Evolutionary conservation across 2,797 vertebrate genomes (phyloP).

Genomic region (Denticeps clupeoides): DNA sequence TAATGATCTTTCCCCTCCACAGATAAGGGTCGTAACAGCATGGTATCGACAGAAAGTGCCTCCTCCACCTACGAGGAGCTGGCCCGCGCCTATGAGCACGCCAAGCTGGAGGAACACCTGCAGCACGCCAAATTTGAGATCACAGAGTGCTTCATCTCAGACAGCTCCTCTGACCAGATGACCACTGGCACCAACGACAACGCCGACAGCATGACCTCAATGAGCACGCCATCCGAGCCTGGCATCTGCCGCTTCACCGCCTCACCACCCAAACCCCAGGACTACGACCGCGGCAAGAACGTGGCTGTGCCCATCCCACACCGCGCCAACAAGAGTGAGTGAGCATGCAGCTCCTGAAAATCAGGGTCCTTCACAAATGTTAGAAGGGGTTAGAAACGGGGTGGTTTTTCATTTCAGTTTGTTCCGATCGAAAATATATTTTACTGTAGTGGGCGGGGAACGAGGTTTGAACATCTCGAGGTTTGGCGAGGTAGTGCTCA

Average conservation of each 20-base stretch:
- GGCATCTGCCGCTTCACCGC: constrained; percentile 97
- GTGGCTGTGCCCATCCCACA: constrained; percentile 97
- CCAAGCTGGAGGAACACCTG: constrained; percentile 97
- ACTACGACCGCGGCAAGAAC: constrained; percentile 90
- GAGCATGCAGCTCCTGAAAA: background rate
- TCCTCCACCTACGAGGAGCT: no score
- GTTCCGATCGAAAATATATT: no score
- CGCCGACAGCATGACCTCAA: constrained; percentile 95
- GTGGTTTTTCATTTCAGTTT: no score
- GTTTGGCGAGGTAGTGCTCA: no score
- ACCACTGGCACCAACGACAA: constrained; percentile 96
- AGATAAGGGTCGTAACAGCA: constrained; percentile 98
- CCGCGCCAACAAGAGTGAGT: constrained; percentile 88
- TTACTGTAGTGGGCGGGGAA: no score
- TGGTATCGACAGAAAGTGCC: constrained; percentile 97
- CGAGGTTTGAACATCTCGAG: no score
- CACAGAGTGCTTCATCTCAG: constrained; percentile 96
- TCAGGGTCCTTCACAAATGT: no score
- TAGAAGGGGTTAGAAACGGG: background rate
- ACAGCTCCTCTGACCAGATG: constrained; percentile 95
- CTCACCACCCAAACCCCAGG: constrained; percentile 93
- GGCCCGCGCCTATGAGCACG: constrained; percentile 93
- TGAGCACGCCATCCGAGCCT: constrained; percentile 95
- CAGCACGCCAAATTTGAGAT: constrained; percentile 97
- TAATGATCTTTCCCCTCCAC: background rate